Percentiles rank a stretch among this genome's conserved stretches.
phyloP scores from a whole-genome alignment of 1,140 invertebrate genomes.

The Frieseomelitta varia region DNA sequence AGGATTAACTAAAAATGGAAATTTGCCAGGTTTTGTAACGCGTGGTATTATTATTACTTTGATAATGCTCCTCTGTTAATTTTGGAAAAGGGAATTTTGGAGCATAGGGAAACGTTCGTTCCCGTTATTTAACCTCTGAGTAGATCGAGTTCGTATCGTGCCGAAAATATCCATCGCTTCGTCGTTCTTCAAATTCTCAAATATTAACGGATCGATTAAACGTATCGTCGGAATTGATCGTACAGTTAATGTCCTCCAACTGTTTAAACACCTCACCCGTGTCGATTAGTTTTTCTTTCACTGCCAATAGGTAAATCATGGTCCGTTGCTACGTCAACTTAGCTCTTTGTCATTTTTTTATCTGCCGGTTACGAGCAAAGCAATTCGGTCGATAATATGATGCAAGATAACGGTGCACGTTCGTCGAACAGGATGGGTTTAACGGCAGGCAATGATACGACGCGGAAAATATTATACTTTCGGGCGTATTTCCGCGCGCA shows the following conservation, averaged over 20 bases:
- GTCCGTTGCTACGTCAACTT: too few relatives aligned
- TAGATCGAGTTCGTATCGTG: too few relatives aligned
- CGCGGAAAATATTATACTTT: background rate
- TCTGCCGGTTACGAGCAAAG: conserved; percentile 10
- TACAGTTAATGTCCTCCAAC: background rate
- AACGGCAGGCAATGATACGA: conserved; percentile 28
- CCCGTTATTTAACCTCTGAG: too few relatives aligned
- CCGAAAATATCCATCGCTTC: too few relatives aligned
- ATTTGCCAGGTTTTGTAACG: background rate
- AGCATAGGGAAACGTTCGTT: background rate
- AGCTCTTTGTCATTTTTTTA: background rate
- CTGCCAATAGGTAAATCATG: too few relatives aligned
- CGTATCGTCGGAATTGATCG: too few relatives aligned
- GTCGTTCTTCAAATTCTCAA: too few relatives aligned
- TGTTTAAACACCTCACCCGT: background rate
- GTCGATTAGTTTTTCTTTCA: too few relatives aligned
- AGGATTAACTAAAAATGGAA: too few relatives aligned
- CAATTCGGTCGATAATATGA: conserved; percentile 39
- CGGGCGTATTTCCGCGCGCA: too few relatives aligned
- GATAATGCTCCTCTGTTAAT: background rate
- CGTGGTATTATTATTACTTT: background rate
- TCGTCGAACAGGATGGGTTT: conserved; percentile 22
- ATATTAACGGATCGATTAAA: too few relatives aligned
- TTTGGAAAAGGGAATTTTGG: background rate
- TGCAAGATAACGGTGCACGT: conserved; percentile 39